Conservation (phyloP, 1,140 invertebrate genomes). For the Spodoptera frugiperda region DNA sequence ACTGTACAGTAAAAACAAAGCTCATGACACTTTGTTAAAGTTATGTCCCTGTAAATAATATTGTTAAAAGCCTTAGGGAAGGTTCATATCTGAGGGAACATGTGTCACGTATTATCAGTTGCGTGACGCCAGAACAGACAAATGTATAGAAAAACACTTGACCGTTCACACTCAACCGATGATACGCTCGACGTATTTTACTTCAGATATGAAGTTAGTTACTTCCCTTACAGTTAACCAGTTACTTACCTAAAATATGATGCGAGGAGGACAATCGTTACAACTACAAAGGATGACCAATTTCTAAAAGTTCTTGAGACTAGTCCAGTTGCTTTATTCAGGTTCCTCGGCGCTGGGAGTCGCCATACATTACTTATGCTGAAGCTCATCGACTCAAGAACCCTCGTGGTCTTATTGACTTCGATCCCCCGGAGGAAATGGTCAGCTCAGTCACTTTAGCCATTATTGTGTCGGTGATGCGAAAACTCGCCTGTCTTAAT, state of each 20-base stretch:
- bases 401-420: background rate
- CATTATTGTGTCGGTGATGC: background rate
- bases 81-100: too few species aligned
- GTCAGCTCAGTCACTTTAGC: constrained; percentile 3
- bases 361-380: constrained; percentile 5
- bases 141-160: too few species aligned
- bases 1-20: too few species aligned
- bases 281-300: background rate
- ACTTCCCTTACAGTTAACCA: background rate
- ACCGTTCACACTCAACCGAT: too few species aligned
- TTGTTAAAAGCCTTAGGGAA: too few species aligned
- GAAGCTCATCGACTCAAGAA: constrained; percentile 15
- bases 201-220: too few species aligned
- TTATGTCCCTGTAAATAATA: too few species aligned
- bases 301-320: background rate
- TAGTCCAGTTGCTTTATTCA: constrained; percentile 19
- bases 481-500: background rate
- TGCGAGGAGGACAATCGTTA: background rate
- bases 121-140: too few species aligned
- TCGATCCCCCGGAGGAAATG: background rate
- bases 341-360: constrained; percentile 3
- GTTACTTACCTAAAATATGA: background rate
- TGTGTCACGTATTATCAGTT: too few species aligned
- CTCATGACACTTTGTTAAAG: too few species aligned
- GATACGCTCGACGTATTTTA: too few species aligned